Conservation (phyloP, 1,140 invertebrate species). For the Drosophila carrolli region DNA sequence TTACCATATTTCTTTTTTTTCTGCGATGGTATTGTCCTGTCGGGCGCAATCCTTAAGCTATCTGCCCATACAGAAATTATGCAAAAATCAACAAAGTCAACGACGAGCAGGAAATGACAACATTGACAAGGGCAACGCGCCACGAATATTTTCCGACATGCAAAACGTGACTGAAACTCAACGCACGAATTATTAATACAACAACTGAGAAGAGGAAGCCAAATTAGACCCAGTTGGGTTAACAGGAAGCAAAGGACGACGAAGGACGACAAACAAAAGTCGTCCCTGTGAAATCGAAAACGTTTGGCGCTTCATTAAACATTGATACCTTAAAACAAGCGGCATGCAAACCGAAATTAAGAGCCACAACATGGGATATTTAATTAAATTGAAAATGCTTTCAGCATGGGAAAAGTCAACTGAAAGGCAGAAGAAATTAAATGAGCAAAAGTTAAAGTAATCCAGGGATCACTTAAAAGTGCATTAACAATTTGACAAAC, state of each 20-base stretch:
- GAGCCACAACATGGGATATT: conserved; percentile 40
- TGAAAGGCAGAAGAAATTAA: background rate
- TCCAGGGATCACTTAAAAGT: background rate
- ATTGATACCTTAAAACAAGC: conserved; percentile 62
- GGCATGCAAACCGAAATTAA: conserved; percentile 44
- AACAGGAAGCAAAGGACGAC: conserved; percentile 45
- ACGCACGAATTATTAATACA: conserved; percentile 81
- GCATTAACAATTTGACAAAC: conserved; percentile 1
- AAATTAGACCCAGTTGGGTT: conserved; percentile 76
- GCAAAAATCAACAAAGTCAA: conserved; percentile 57
- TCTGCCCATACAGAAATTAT: conserved; percentile 67
- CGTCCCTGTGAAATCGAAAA: conserved; percentile 68
- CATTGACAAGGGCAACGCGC: conserved; percentile 63
- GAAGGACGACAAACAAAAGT: conserved; percentile 42
- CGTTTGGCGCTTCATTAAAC: conserved; percentile 78
- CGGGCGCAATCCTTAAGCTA: conserved; percentile 50
- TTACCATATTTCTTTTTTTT: conserved; percentile 2
- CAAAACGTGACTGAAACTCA: conserved; percentile 74
- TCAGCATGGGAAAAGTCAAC: background rate
- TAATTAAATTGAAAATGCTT: conserved; percentile 37
- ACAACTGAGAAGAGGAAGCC: conserved; percentile 15
- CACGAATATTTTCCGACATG: conserved; percentile 55
- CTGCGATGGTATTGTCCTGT: conserved; percentile 13
- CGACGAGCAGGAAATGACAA: conserved; percentile 56
- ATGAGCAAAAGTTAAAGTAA: background rate